Conservation (phyloP, 2,797 vertebrate genomes). For the Ctenosaura bakeri region DNA sequence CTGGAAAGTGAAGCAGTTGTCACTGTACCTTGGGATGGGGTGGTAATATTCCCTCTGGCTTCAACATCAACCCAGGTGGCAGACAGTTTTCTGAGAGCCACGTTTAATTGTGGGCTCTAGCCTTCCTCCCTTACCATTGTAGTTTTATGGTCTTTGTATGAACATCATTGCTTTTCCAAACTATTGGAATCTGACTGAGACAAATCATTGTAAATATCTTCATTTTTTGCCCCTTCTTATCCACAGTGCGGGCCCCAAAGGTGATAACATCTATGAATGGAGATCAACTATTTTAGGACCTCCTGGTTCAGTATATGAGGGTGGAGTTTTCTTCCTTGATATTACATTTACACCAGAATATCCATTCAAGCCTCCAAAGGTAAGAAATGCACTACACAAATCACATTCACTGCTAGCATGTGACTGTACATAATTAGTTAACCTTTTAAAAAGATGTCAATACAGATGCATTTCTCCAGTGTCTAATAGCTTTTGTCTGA, state of each 20-base stretch:
- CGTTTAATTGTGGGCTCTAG: not conserved
- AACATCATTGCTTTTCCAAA: slow-evolving; percentile 25
- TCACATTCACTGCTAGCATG: not conserved
- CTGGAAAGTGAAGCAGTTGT: not conserved
- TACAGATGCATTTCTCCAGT: not conserved
- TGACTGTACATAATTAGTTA: not conserved
- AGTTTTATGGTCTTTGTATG: slow-evolving; percentile 23
- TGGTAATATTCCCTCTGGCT: not conserved
- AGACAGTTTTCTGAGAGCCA: not conserved
- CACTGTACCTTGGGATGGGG: not conserved
- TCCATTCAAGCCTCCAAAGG: slow-evolving; percentile 98
- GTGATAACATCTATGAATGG: slow-evolving; percentile 98
- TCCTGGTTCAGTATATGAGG: slow-evolving; percentile 96
- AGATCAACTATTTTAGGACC: slow-evolving; percentile 96
- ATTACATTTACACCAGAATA: slow-evolving; percentile 97
- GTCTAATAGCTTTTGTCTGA: not conserved
- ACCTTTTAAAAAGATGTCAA: not conserved
- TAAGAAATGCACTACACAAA: slow-evolving; percentile 73
- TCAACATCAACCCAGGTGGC: not conserved
- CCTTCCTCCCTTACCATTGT: not conserved
- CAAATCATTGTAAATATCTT: slow-evolving; percentile 36
- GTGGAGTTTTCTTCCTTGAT: slow-evolving; percentile 96
- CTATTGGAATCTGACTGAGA: not conserved
- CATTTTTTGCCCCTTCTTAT: slow-evolving; percentile 19
- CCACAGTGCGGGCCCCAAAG: slow-evolving; percentile 93